phyloP scores from a whole-genome alignment of 1,140 invertebrate species.

The Lepidurus packardi region DNA sequence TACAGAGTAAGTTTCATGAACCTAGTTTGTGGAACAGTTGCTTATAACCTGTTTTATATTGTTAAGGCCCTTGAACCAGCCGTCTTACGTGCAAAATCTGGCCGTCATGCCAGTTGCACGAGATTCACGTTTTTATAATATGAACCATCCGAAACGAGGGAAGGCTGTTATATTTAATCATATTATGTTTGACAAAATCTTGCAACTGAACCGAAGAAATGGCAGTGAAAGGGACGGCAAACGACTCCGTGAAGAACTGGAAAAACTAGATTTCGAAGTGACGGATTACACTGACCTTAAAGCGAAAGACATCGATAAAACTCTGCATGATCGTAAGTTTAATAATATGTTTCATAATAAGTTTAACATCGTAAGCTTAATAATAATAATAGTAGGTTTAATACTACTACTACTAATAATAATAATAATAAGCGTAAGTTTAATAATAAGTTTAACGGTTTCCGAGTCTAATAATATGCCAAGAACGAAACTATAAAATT shows the following conservation, averaged over 20 bases:
- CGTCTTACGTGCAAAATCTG: not conserved
- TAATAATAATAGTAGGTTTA: too few species aligned
- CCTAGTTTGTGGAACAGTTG: not conserved
- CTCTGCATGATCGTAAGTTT: conserved; percentile 47
- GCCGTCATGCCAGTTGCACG: conserved; percentile 39
- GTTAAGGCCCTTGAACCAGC: not conserved
- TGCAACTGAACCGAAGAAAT: conserved; percentile 43
- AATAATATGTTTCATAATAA: too few species aligned
- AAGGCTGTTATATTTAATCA: conserved; percentile 54
- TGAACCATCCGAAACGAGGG: conserved; percentile 49
- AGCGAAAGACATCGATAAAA: conserved; percentile 56
- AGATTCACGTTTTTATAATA: conserved; percentile 46
- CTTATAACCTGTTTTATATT: not conserved
- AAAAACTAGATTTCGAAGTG: conserved; percentile 66
- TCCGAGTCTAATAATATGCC: not conserved
- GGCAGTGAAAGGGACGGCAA: conserved; percentile 49
- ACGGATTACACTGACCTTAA: conserved; percentile 58
- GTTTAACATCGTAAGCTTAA: too few species aligned
- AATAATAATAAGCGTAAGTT: too few species aligned
- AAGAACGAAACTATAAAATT: too few species aligned
- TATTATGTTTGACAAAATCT: conserved; percentile 44
- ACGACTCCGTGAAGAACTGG: conserved; percentile 59
- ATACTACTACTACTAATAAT: too few species aligned
- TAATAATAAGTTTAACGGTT: too few species aligned
- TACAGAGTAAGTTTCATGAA: not conserved